phyloP scores from a whole-genome alignment of 1,140 invertebrate genomes.

The Pomacea maculata region DNA sequence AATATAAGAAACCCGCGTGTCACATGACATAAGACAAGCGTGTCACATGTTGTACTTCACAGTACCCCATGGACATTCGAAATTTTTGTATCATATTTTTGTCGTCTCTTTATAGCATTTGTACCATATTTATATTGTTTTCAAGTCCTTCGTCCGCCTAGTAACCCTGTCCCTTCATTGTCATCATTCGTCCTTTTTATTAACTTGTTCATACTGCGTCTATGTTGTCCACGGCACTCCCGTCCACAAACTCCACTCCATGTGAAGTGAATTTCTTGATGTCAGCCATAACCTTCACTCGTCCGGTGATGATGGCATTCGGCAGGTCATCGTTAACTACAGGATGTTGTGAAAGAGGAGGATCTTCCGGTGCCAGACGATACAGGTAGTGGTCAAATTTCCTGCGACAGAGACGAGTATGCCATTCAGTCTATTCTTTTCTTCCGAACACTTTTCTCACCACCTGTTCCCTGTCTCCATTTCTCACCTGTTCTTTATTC shows the following conservation, averaged over 20 bases:
- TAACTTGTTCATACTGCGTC: slow-evolving; percentile 37
- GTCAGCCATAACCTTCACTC: slow-evolving; percentile 63
- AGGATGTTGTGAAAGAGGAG: slow-evolving; percentile 66
- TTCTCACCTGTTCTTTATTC: too few relatives aligned
- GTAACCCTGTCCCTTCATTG: background rate
- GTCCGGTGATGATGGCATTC: slow-evolving; percentile 67
- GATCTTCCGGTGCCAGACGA: slow-evolving; percentile 65
- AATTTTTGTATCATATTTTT: too few relatives aligned
- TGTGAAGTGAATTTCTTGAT: slow-evolving; percentile 55
- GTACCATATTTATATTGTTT: too few relatives aligned
- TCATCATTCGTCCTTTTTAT: slow-evolving; percentile 26
- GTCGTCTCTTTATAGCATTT: too few relatives aligned
- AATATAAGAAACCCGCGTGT: too few relatives aligned
- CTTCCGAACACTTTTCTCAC: too few relatives aligned
- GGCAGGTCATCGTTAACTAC: slow-evolving; percentile 70
- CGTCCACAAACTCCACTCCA: slow-evolving; percentile 64
- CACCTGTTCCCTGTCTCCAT: too few relatives aligned
- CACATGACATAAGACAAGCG: too few relatives aligned
- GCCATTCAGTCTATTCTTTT: too few relatives aligned
- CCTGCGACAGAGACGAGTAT: background rate
- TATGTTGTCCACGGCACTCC: slow-evolving; percentile 50
- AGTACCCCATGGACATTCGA: too few relatives aligned
- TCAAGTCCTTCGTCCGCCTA: too few relatives aligned
- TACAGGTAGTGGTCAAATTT: slow-evolving; percentile 66
- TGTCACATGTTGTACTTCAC: too few relatives aligned